phyloP scores from a whole-genome alignment of 2,888 invertebrate genomes.

The Temnothorax unifasciatus region DNA sequence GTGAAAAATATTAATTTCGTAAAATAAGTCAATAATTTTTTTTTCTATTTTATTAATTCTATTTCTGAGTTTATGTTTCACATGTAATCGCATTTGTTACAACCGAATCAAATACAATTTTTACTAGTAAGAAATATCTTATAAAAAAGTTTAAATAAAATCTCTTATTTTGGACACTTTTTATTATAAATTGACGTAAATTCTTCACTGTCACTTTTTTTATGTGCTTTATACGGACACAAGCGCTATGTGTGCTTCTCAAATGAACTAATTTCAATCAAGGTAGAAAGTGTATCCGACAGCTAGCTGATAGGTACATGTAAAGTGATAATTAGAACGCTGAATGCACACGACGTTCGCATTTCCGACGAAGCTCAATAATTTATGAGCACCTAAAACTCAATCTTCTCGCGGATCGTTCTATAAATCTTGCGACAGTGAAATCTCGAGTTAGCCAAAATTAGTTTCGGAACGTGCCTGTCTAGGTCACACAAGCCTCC shows the following conservation, averaged over 20 bases:
- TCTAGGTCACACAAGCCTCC: conserved; percentile 42
- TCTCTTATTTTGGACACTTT: not conserved
- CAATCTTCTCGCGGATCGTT: conserved; percentile 51
- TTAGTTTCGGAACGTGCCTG: conserved; percentile 52
- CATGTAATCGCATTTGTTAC: not conserved
- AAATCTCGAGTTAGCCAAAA: conserved; percentile 53
- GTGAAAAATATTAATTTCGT: not conserved
- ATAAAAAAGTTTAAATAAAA: not conserved
- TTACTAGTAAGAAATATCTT: not conserved
- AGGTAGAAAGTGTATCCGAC: conserved; percentile 48
- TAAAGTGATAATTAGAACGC: conserved; percentile 57
- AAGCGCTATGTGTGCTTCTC: not conserved
- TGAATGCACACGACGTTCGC: conserved; percentile 51
- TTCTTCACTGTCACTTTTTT: conserved; percentile 1
- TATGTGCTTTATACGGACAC: not conserved
- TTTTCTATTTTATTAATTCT: not conserved
- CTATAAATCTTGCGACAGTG: conserved; percentile 55
- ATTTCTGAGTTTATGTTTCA: not conserved
- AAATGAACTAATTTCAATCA: conserved; percentile 52
- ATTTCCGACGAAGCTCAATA: conserved; percentile 47
- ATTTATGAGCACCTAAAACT: conserved; percentile 55
- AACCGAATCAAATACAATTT: conserved; percentile 21
- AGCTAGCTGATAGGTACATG: conserved; percentile 50
- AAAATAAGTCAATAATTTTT: not conserved
- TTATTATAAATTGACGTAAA: conserved; percentile 5